These are phyloP conservation scores for Paradoxurus hermaphroditus DNA, from an alignment of 2,113 vertebrate genomes.

Conservation along the genomic window DNA sequence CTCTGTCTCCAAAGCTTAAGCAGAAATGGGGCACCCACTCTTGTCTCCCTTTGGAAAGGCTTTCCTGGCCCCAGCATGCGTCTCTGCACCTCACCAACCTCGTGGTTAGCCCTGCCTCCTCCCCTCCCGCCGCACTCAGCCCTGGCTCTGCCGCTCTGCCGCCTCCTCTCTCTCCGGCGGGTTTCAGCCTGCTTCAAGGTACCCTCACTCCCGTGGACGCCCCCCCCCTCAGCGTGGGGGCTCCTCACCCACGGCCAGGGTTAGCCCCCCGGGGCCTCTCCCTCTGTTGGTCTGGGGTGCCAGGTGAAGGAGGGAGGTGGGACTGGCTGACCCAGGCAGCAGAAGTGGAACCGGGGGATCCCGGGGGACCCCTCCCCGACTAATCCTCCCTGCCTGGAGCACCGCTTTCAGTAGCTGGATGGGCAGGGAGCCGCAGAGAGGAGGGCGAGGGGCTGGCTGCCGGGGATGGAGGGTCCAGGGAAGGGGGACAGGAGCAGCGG, in stretches of 20 bases:
- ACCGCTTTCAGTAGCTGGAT: not conserved
- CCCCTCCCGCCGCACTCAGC: slow-evolving; percentile 63
- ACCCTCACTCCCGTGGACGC: not conserved
- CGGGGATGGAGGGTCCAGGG: too few species aligned
- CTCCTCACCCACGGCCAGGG: rapidly evolving
- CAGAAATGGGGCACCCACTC: slow-evolving; percentile 84
- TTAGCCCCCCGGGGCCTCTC: not conserved
- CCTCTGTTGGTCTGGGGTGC: not conserved
- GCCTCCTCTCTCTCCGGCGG: not conserved
- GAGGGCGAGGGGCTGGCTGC: not conserved
- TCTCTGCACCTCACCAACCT: slow-evolving; percentile 98
- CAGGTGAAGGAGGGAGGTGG: not conserved
- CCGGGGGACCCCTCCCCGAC: rapidly evolving
- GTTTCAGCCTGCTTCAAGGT: slow-evolving; percentile 79
- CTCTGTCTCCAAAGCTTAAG: slow-evolving; percentile 90
- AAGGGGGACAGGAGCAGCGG: not conserved
- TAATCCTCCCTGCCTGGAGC: not conserved
- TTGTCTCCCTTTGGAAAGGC: slow-evolving; percentile 85
- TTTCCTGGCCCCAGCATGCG: slow-evolving; percentile 94
- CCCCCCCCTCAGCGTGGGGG: not conserved
- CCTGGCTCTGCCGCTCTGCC: not conserved
- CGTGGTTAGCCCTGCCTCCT: slow-evolving; percentile 87
- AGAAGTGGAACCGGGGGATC: not conserved
- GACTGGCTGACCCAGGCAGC: not conserved
- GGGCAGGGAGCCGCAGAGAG: not conserved